These are phyloP conservation scores for Fukomys damarensis DNA, from an alignment of 2,113 vertebrate species.

Conservation along the genomic window DNA sequence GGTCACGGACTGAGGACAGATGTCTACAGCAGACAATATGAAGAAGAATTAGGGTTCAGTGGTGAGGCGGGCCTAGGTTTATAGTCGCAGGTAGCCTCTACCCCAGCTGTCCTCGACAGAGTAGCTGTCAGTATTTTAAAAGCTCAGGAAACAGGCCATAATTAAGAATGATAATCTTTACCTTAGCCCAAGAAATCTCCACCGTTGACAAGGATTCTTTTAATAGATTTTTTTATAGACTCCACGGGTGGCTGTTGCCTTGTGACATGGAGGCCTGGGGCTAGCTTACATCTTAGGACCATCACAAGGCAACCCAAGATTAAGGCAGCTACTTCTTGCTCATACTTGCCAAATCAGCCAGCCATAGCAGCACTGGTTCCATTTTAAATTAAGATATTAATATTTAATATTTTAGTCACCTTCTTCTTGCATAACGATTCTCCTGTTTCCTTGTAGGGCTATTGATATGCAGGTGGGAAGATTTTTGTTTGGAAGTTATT, in stretches of 20 bases:
- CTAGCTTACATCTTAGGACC: neutral
- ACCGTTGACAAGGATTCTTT: neutral
- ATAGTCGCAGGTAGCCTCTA: neutral
- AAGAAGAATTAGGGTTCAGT: neutral
- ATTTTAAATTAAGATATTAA: conserved; percentile 67
- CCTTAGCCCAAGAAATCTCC: neutral
- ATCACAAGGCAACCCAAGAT: neutral
- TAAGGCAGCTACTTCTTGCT: neutral
- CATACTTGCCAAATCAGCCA: neutral
- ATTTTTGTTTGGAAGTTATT: conserved; percentile 15
- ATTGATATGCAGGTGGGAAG: neutral
- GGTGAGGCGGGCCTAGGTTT: neutral
- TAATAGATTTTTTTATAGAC: neutral
- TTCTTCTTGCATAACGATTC: conserved; percentile 29
- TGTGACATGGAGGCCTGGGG: neutral
- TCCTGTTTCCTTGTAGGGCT: neutral
- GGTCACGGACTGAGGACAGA: neutral
- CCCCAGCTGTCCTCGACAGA: neutral
- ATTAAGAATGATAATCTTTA: neutral
- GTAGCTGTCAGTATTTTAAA: neutral
- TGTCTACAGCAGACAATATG: neutral
- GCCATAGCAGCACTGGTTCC: neutral
- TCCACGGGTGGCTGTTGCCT: neutral
- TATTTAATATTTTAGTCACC: conserved; percentile 47
- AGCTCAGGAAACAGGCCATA: neutral